Conservation (phyloP, 2,888 invertebrate species). For the Trachelus iudaicus region DNA sequence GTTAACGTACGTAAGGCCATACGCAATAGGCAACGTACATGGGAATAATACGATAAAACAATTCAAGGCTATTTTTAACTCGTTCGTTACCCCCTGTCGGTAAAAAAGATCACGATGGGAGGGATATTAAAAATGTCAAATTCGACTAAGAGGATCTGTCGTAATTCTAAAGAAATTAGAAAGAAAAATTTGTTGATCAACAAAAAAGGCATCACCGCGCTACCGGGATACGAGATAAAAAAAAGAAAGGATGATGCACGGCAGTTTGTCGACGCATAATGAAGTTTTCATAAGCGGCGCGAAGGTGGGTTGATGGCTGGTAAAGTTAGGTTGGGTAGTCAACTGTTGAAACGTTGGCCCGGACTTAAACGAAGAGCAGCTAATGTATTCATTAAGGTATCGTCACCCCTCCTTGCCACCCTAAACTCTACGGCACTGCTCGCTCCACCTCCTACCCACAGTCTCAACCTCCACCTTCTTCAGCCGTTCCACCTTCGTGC, state of each 20-base stretch:
- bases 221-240: neutral
- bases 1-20: neutral
- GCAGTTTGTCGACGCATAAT: slow-evolving; percentile 18
- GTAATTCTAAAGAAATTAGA: neutral
- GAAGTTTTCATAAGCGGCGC: slow-evolving; percentile 18
- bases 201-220: neutral
- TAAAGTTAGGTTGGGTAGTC: slow-evolving; percentile 13
- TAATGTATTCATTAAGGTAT: slow-evolving; percentile 22
- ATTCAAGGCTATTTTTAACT: neutral
- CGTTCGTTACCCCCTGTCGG: neutral
- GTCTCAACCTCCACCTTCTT: neutral
- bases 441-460: neutral
- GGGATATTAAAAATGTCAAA: neutral
- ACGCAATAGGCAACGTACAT: neutral
- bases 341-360: slow-evolving; percentile 14
- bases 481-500: slow-evolving; percentile 1
- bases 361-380: slow-evolving; percentile 16
- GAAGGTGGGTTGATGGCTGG: slow-evolving; percentile 14
- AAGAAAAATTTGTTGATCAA: neutral
- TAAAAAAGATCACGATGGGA: neutral
- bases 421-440: slow-evolving; percentile 5
- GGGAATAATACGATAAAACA: neutral
- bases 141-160: neutral
- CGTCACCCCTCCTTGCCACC: slow-evolving; percentile 9
- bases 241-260: neutral